Conservation (phyloP, 2,113 vertebrate genomes). For the Upupa epops region DNA sequence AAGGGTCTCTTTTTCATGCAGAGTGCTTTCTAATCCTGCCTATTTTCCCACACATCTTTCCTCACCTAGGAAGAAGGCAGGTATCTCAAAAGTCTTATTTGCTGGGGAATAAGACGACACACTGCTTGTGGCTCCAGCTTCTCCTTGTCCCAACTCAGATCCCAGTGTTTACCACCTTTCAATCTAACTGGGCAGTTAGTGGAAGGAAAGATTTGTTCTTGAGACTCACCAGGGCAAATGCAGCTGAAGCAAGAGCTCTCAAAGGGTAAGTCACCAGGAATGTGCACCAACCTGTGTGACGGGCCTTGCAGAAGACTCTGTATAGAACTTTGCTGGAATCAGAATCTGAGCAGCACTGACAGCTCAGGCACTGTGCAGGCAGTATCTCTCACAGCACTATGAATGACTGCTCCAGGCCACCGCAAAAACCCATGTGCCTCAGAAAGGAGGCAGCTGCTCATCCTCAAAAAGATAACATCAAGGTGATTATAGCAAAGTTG, state of each 20-base stretch:
- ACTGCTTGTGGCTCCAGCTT: fast-evolving
- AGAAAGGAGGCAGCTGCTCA: not conserved
- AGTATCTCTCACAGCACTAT: not conserved
- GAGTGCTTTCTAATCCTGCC: not conserved
- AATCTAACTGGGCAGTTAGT: not conserved
- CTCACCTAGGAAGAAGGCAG: not conserved
- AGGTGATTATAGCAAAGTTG: not conserved
- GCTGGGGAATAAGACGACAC: not conserved
- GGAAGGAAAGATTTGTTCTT: not conserved
- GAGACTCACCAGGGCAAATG: not conserved
- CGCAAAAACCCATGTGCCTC: not conserved
- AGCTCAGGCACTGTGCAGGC: not conserved
- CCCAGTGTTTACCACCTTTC: not conserved
- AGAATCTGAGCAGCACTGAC: not conserved
- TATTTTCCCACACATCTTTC: not conserved
- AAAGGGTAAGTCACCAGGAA: conserved; percentile 12
- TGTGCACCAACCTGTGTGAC: conserved; percentile 44
- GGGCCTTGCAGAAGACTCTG: not conserved
- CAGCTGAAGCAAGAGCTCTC: not conserved
- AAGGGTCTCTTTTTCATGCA: not conserved
- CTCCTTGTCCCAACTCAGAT: not conserved
- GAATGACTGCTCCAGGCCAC: fast-evolving
- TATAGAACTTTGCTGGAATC: not conserved
- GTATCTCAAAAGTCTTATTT: not conserved
- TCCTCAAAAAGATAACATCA: not conserved